Evolutionary conservation across 2,888 invertebrate species (phyloP).

Genomic region (Oxycera nigricornis): DNA sequence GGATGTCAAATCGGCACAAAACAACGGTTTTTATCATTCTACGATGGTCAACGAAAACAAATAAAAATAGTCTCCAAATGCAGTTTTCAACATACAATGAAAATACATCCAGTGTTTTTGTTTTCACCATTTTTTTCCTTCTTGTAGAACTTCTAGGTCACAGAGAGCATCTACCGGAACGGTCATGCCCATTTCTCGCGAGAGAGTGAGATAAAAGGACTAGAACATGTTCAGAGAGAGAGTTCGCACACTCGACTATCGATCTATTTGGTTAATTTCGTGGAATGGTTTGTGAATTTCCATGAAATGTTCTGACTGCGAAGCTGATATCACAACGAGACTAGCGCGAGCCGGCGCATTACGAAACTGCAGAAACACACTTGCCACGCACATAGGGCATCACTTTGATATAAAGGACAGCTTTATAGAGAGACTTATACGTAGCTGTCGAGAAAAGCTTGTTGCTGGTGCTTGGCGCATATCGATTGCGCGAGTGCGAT

Average conservation of each 20-base stretch:
- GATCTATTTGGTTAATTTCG: neutral
- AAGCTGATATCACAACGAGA: neutral
- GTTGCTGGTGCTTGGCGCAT: conserved; percentile 26
- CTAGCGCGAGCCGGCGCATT: neutral
- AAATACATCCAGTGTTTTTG: neutral
- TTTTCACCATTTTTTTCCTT: neutral
- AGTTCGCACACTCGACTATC: neutral
- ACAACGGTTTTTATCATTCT: too few species aligned
- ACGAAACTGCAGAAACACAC: neutral
- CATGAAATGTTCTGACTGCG: neutral
- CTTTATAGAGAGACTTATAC: neutral
- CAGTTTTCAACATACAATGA: neutral
- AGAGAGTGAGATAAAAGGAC: neutral
- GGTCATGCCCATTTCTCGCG: neutral
- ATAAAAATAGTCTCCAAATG: neutral
- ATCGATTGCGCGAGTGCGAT: neutral
- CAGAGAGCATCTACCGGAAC: neutral
- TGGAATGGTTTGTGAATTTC: neutral
- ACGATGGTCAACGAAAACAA: too few species aligned
- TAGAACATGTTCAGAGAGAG: neutral
- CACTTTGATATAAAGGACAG: neutral
- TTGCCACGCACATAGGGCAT: neutral
- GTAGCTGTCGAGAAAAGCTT: conserved; percentile 14
- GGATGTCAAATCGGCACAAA: too few species aligned
- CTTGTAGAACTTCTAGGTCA: neutral